Percentiles rank a stretch among this genome's conserved stretches.
phyloP scores from a whole-genome alignment of 1,140 invertebrate genomes.

The Leptinotarsa texana region DNA sequence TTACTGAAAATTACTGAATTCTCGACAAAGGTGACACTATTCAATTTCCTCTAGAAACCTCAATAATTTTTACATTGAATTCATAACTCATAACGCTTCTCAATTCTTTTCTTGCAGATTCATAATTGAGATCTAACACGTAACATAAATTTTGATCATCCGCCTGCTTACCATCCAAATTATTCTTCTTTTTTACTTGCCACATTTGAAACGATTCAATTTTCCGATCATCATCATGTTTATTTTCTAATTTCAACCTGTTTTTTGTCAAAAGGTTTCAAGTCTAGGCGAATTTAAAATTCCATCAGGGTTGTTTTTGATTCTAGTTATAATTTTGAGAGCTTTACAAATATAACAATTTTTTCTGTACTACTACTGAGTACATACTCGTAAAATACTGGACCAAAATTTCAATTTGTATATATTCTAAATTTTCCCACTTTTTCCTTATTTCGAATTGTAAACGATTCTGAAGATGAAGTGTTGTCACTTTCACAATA shows the following conservation, averaged over 20 bases:
- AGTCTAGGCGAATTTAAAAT: not conserved
- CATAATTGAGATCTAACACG: not conserved
- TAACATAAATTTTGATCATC: not conserved
- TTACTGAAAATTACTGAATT: no score
- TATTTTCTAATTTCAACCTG: not conserved
- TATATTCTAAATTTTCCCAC: not conserved
- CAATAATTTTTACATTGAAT: slow-evolving; percentile 12
- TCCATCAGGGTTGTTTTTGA: not conserved
- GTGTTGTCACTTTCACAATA: not conserved
- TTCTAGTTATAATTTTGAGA: not conserved
- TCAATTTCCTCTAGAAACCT: slow-evolving; percentile 7
- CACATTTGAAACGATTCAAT: not conserved
- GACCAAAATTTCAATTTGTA: not conserved
- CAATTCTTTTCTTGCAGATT: slow-evolving; percentile 1
- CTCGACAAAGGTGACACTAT: slow-evolving; percentile 7
- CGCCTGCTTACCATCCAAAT: not conserved
- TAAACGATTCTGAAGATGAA: not conserved
- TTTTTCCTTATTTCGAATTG: not conserved
- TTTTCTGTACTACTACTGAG: not conserved
- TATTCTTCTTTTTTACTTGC: not conserved
- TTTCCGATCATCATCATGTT: not conserved
- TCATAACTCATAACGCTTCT: not conserved
- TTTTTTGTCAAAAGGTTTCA: not conserved
- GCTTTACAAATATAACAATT: not conserved
- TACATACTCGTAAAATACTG: not conserved